Evolutionary conservation across 2,113 vertebrate genomes (phyloP).

Genomic region (Hymenochirus boettgeri): DNA sequence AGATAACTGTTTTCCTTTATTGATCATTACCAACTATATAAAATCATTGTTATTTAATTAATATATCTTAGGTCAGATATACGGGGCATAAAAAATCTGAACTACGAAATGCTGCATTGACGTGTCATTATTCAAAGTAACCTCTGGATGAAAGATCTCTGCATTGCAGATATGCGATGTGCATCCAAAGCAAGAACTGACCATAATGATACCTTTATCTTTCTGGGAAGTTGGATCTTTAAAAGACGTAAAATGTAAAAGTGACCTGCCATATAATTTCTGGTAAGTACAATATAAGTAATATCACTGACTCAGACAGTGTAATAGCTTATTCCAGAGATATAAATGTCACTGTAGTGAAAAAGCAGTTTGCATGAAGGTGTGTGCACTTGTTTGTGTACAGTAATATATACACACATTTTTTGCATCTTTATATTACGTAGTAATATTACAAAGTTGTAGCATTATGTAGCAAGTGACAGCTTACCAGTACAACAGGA

Average conservation of each 20-base stretch:
- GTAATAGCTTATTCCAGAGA: conserved; percentile 41
- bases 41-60: too few species aligned
- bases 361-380: conserved; percentile 30
- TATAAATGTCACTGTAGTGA: conserved; percentile 43
- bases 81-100: conserved; percentile 47
- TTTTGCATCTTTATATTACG: neutral
- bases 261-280: conserved; percentile 57
- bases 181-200: conserved; percentile 58
- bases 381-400: too few species aligned
- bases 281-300: conserved; percentile 61
- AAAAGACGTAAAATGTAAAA: conserved; percentile 62
- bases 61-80: too few species aligned
- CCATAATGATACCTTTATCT: conserved; percentile 64
- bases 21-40: conserved; percentile 52
- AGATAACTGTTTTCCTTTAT: conserved; percentile 17
- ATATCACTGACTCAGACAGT: conserved; percentile 57
- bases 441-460: conserved; percentile 17
- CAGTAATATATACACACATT: neutral
- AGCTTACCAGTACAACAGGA: conserved; percentile 86
- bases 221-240: conserved; percentile 70
- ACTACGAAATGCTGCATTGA: conserved; percentile 46
- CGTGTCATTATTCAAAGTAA: conserved; percentile 55
- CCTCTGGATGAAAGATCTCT: conserved; percentile 54
- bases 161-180: conserved; percentile 58
- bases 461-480: neutral